Conservation (phyloP, 2,113 vertebrate genomes). For the Lanius collurio region DNA sequence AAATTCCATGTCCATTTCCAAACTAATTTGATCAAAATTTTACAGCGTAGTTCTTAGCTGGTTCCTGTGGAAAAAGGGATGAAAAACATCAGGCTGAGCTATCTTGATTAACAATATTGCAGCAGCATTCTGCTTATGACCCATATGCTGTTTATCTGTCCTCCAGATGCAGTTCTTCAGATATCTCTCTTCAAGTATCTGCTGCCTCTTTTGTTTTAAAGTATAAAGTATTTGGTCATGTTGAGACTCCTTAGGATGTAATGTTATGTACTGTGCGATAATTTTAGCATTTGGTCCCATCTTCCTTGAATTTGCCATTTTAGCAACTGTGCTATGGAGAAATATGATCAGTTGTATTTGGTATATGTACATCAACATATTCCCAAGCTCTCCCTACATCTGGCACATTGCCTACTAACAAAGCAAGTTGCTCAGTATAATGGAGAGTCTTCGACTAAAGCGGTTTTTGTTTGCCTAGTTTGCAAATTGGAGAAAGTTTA, state of each 20-base stretch:
- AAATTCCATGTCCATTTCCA: slow-evolving; percentile 1
- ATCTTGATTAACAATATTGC: not conserved
- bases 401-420: not conserved
- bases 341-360: not conserved
- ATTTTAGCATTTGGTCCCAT: not conserved
- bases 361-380: not conserved
- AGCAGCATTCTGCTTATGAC: not conserved
- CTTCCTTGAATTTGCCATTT: not conserved
- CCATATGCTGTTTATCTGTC: not conserved
- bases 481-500: not conserved
- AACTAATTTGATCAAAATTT: not conserved
- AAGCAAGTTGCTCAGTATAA: not conserved
- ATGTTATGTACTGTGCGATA: not conserved
- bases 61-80: not conserved
- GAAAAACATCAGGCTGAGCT: not conserved
- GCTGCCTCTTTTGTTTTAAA: not conserved
- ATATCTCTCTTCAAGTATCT: not conserved
- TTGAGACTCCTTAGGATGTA: not conserved
- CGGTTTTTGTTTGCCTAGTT: not conserved
- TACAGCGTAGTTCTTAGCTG: not conserved
- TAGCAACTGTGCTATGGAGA: not conserved
- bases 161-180: not conserved
- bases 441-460: not conserved
- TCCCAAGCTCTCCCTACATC: not conserved
- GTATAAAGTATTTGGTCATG: not conserved